A percentile compares a stretch with the other conserved stretches of the same genome.
phyloP scores from a whole-genome alignment of 2,113 vertebrate species.

The Bos indicus region DNA sequence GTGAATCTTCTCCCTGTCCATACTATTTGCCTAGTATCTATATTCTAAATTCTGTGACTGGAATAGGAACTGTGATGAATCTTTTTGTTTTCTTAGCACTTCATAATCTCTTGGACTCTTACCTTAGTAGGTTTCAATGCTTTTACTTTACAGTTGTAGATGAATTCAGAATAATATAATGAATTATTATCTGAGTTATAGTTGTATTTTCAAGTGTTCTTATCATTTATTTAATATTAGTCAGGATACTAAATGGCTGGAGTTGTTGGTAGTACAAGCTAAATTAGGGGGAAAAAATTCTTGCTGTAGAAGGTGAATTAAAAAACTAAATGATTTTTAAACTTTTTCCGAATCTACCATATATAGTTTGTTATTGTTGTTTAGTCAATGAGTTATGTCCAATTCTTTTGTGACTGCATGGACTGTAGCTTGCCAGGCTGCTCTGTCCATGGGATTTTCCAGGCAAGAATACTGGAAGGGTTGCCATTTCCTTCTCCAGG shows the following conservation, averaged over 20 bases:
- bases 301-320: neutral
- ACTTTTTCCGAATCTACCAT: neutral
- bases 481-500: neutral
- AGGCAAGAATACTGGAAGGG: neutral
- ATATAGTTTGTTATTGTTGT: neutral
- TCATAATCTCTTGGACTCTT: neutral
- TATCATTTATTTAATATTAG: neutral
- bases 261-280: neutral
- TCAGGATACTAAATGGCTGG: neutral
- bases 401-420: neutral
- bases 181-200: neutral
- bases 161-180: neutral
- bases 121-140: neutral
- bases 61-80: neutral
- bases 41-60: neutral
- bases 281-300: neutral
- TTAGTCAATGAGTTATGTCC: neutral
- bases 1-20: neutral
- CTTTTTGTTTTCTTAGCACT: neutral
- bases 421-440: neutral
- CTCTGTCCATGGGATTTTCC: neutral
- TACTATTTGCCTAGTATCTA: neutral
- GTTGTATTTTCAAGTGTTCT: conserved; percentile 9
- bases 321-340: neutral
- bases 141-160: neutral